These are phyloP conservation scores for Cepaea hortensis DNA, from an alignment of 2,888 invertebrate species.

Conservation along the genomic window DNA sequence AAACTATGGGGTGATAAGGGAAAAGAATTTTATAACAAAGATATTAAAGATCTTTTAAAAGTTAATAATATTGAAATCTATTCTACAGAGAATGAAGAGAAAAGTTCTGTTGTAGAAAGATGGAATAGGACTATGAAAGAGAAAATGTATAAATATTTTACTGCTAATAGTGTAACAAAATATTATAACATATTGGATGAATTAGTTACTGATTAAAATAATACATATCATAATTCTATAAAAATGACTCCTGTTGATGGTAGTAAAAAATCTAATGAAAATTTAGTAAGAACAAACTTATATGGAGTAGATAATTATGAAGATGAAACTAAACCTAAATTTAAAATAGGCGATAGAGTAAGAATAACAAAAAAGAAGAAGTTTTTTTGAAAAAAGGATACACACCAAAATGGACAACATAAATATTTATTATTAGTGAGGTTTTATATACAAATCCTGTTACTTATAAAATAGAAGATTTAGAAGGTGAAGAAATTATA, in stretches of 20 bases:
- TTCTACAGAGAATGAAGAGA: constrained; percentile 23
- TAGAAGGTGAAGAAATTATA: too few species aligned
- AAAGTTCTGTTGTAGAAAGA: constrained; percentile 7
- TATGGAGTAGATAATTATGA: background rate
- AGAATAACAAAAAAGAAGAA: constrained; percentile 30
- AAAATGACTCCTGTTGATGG: constrained; percentile 16
- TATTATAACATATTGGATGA: constrained; percentile 15
- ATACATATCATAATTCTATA: constrained; percentile 2
- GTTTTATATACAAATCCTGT: background rate
- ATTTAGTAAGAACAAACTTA: background rate
- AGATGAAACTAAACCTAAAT: background rate
- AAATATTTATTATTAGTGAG: constrained; percentile 14
- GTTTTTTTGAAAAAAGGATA: background rate
- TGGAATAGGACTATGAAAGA: constrained; percentile 23
- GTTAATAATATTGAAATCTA: background rate
- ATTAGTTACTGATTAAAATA: constrained; percentile 9
- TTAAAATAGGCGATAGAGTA: constrained; percentile 10
- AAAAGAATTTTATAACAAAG: constrained; percentile 6
- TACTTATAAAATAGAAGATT: background rate
- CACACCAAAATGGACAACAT: constrained; percentile 17
- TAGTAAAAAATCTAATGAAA: background rate
- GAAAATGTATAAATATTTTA: constrained; percentile 25
- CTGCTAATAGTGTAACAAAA: background rate
- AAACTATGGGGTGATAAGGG: background rate
- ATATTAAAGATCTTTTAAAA: background rate